Conservation (phyloP, 2,113 vertebrate genomes). For the Pomatostomus ruficeps region DNA sequence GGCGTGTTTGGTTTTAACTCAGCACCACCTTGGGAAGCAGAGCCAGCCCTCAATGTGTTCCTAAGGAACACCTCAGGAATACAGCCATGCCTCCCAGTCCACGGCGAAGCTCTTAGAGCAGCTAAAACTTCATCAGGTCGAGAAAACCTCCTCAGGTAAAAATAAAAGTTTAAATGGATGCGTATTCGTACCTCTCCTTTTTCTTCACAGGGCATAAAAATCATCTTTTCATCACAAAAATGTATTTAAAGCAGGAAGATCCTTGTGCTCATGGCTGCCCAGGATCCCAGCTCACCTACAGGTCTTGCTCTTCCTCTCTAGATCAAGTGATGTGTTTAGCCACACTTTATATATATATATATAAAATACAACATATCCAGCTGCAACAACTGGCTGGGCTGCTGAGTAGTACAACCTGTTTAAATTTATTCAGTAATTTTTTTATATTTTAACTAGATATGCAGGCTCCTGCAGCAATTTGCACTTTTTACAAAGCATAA, state of each 20-base stretch:
- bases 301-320: neutral
- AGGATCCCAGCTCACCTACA: neutral
- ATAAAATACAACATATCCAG: neutral
- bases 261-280: neutral
- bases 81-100: neutral
- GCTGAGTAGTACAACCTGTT: neutral
- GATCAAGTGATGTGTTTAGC: neutral
- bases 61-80: neutral
- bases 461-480: neutral
- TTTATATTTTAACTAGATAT: neutral
- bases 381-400: neutral
- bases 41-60: neutral
- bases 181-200: neutral
- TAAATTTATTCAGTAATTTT: neutral
- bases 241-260: neutral
- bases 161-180: neutral
- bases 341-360: neutral
- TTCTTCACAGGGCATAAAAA: neutral
- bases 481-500: neutral
- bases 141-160: neutral
- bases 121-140: neutral
- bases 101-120: neutral
- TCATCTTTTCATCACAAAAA: neutral
- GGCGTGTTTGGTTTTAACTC: neutral
- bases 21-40: neutral